Conservation (phyloP, 2,113 vertebrate genomes). For the Carassius gibelio region DNA sequence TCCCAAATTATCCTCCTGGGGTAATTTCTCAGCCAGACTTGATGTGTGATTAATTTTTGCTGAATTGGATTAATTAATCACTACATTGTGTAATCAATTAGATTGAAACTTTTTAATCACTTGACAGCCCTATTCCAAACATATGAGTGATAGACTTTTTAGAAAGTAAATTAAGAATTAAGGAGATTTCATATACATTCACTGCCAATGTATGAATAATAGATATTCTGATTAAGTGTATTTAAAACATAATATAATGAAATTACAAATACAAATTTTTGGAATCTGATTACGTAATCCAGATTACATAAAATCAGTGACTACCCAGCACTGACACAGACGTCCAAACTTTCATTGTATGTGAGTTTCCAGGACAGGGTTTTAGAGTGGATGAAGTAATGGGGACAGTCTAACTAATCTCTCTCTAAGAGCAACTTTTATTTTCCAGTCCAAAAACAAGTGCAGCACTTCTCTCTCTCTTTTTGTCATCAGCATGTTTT, state of each 20-base stretch:
- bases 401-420: slow-evolving; percentile 13
- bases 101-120: not conserved
- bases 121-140: not conserved
- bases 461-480: not conserved
- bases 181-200: not conserved
- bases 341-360: not conserved
- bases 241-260: not conserved
- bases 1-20: too few relatives aligned
- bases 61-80: too few relatives aligned
- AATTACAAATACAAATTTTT: not conserved
- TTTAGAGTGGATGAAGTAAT: not conserved
- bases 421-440: not conserved
- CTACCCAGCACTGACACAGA: not conserved
- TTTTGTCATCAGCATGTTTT: not conserved
- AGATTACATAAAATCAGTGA: not conserved
- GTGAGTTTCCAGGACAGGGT: not conserved
- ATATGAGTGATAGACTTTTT: not conserved
- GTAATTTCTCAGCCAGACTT: too few relatives aligned
- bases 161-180: not conserved
- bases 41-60: too few relatives aligned
- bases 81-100: not conserved
- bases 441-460: slow-evolving; percentile 1
- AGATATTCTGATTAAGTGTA: not conserved
- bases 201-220: not conserved
- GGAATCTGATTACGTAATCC: not conserved